Evolutionary conservation across 2,113 vertebrate species (phyloP).

Genomic region (Erythrocercus mccallii): DNA sequence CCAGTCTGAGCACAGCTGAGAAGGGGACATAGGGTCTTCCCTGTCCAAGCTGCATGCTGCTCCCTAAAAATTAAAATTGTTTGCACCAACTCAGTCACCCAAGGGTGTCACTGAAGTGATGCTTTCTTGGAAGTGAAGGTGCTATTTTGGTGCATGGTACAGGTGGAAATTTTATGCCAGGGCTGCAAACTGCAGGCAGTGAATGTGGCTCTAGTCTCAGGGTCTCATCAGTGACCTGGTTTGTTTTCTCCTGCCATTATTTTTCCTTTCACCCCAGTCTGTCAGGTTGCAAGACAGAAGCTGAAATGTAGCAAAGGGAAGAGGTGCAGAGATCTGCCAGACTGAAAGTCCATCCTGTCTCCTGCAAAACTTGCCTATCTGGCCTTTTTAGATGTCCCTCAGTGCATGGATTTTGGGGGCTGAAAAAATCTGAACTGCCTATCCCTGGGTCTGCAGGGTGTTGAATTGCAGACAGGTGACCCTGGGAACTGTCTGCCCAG

Average conservation of each 20-base stretch:
- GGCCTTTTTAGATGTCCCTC: background rate
- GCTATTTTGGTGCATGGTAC: background rate
- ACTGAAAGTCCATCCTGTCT: background rate
- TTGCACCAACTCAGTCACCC: background rate
- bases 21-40: background rate
- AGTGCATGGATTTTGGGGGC: background rate
- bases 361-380: background rate
- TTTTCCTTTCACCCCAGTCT: background rate
- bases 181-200: background rate
- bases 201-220: background rate
- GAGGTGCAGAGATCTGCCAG: background rate
- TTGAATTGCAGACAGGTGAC: background rate
- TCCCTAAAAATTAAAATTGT: background rate
- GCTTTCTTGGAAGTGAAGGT: background rate
- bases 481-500: background rate
- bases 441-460: background rate
- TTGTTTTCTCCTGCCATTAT: background rate
- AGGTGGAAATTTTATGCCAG: background rate
- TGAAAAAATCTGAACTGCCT: background rate
- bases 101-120: background rate
- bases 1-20: background rate
- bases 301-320: background rate
- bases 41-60: background rate
- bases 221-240: background rate
- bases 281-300: background rate